phyloP scores from a whole-genome alignment of 2,888 invertebrate species.

The Sminthurides aquaticus region DNA sequence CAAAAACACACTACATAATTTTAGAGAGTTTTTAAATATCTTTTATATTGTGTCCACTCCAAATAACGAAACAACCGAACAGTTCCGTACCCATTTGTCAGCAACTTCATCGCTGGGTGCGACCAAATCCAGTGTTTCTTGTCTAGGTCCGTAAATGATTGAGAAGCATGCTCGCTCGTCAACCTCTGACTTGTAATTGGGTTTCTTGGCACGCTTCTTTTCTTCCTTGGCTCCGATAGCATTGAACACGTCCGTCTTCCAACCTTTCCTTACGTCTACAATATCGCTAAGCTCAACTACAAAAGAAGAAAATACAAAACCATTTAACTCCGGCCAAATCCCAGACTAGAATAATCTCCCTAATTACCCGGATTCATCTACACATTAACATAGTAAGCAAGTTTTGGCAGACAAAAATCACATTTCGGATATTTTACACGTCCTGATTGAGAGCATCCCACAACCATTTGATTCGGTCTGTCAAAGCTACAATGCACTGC shows the following conservation, averaged over 20 bases:
- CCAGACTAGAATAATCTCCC: neutral
- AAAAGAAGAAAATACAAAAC: no score
- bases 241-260: constrained; percentile 49
- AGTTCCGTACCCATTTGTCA: constrained; percentile 45
- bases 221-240: constrained; percentile 45
- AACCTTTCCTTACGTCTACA: constrained; percentile 47
- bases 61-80: neutral
- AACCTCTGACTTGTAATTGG: constrained; percentile 37
- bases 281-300: constrained; percentile 47
- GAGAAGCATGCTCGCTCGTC: constrained; percentile 47
- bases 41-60: neutral
- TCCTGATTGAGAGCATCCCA: no score
- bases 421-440: no score
- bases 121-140: constrained; percentile 46
- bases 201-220: constrained; percentile 34
- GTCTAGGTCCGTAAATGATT: constrained; percentile 45
- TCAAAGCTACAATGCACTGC: neutral
- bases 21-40: neutral
- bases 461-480: no score
- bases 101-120: constrained; percentile 45
- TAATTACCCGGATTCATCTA: no score
- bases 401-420: no score
- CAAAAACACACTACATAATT: no score
- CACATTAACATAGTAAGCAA: no score
- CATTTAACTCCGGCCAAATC: no score